Evolutionary conservation across 2,888 invertebrate species (phyloP).

Genomic region (Stenchaetothrips biformis): DNA sequence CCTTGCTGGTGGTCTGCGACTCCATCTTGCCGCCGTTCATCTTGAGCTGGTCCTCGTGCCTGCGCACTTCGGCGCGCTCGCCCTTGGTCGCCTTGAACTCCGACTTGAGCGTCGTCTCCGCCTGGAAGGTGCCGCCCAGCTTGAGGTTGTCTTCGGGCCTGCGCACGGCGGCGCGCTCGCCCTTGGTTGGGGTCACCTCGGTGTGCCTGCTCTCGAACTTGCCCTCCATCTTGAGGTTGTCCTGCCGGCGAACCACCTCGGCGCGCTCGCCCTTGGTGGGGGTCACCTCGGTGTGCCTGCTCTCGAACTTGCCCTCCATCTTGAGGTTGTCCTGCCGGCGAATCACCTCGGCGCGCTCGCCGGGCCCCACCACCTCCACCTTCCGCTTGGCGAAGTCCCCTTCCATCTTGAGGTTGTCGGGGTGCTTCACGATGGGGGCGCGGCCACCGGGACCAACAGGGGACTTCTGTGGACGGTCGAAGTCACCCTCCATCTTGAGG

Average conservation of each 20-base stretch:
- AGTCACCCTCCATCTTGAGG: slow-evolving; percentile 40
- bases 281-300: slow-evolving; percentile 30
- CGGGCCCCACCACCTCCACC: slow-evolving; percentile 45
- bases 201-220: no score
- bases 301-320: slow-evolving; percentile 51
- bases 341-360: slow-evolving; percentile 43
- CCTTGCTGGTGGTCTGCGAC: slow-evolving; percentile 51
- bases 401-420: slow-evolving; percentile 46
- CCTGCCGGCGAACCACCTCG: no score
- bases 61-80: slow-evolving; percentile 60
- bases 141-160: slow-evolving; percentile 48
- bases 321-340: slow-evolving; percentile 49
- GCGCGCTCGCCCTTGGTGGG: slow-evolving; percentile 47
- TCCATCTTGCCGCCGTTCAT: slow-evolving; percentile 55
- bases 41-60: slow-evolving; percentile 61
- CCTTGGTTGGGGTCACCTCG: no score
- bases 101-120: background rate
- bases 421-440: slow-evolving; percentile 35
- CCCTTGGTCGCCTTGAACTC: slow-evolving; percentile 57
- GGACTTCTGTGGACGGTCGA: slow-evolving; percentile 35
- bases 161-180: slow-evolving; percentile 37
- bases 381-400: slow-evolving; percentile 41
- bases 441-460: background rate
- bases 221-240: no score
- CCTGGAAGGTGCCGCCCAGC: slow-evolving; percentile 43